Evolutionary conservation across 2,888 invertebrate genomes (phyloP).

Genomic region (Podabrus alpinus): DNA sequence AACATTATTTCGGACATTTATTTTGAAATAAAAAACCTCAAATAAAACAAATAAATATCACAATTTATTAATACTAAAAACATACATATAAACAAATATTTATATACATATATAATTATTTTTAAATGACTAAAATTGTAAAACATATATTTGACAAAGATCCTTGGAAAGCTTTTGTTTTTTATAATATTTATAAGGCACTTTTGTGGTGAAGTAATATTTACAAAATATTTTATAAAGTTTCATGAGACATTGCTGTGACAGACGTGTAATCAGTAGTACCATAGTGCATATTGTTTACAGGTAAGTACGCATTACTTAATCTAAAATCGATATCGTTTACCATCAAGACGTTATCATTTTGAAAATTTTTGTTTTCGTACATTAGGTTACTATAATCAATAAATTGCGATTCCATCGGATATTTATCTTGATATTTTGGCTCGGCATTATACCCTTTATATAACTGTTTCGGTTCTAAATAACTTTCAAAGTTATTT

Average conservation of each 20-base stretch:
- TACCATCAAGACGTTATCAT: conserved; percentile 45
- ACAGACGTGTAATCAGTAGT: conserved; percentile 28
- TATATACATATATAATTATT: conserved; percentile 13
- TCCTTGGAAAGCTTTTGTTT: conserved; percentile 30
- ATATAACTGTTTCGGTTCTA: conserved; percentile 26
- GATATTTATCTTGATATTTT: conserved; percentile 40
- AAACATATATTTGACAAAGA: conserved; percentile 23
- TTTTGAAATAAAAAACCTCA: neutral
- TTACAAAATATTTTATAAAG: conserved; percentile 7
- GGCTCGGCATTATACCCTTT: conserved; percentile 27
- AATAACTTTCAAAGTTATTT: conserved; percentile 23
- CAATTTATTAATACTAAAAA: conserved; percentile 24
- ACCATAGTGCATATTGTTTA: conserved; percentile 30
- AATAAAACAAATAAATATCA: conserved; percentile 25
- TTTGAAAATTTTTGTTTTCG: conserved; percentile 45
- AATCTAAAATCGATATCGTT: conserved; percentile 53
- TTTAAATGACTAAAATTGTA: conserved; percentile 14
- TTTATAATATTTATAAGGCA: conserved; percentile 29
- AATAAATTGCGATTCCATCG: conserved; percentile 47
- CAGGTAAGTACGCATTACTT: conserved; percentile 37
- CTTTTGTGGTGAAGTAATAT: conserved; percentile 18
- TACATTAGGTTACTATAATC: conserved; percentile 49
- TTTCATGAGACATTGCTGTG: conserved; percentile 12
- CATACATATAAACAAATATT: conserved; percentile 21
- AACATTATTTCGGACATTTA: neutral